These are phyloP conservation scores for Thelaira solivaga DNA, from an alignment of 2,888 invertebrate species.

Conservation along the genomic window DNA sequence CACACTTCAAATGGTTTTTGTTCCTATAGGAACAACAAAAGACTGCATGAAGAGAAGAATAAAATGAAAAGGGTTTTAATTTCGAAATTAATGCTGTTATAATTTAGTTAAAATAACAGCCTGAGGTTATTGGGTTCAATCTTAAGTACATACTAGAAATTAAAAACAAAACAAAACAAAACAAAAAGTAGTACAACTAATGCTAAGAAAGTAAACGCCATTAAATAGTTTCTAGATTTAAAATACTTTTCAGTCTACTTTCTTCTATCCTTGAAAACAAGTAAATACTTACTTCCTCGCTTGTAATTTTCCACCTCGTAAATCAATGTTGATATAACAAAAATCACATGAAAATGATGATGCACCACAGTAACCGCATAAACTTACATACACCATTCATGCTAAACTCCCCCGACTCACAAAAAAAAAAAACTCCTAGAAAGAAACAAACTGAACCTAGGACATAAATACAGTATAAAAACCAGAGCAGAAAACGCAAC, in stretches of 20 bases:
- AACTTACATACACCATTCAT: slow-evolving; percentile 24
- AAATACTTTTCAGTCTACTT: background rate
- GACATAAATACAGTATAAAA: slow-evolving; percentile 61
- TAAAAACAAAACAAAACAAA: background rate
- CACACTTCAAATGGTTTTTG: slow-evolving; percentile 50
- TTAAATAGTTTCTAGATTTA: background rate
- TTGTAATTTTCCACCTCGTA: slow-evolving; percentile 61
- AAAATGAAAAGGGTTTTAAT: background rate
- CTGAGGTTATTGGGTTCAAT: slow-evolving; percentile 56
- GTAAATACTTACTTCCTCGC: slow-evolving; percentile 56
- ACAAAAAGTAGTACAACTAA: background rate
- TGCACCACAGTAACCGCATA: slow-evolving; percentile 56
- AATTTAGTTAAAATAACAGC: slow-evolving; percentile 58
- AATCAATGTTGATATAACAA: slow-evolving; percentile 47
- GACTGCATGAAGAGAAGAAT: background rate
- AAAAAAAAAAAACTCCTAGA: background rate
- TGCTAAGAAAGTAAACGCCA: slow-evolving; percentile 42
- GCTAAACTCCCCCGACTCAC: slow-evolving; percentile 33
- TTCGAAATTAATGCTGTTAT: slow-evolving; percentile 54
- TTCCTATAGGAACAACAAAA: background rate
- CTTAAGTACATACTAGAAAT: slow-evolving; percentile 28
- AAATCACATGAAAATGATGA: slow-evolving; percentile 57
- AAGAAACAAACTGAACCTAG: slow-evolving; percentile 6
- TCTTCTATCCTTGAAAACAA: slow-evolving; percentile 40
- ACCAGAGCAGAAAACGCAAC: slow-evolving; percentile 28